phyloP scores from a whole-genome alignment of 64 coral and sea anemone genomes.

The Actinia tenebrosa region DNA sequence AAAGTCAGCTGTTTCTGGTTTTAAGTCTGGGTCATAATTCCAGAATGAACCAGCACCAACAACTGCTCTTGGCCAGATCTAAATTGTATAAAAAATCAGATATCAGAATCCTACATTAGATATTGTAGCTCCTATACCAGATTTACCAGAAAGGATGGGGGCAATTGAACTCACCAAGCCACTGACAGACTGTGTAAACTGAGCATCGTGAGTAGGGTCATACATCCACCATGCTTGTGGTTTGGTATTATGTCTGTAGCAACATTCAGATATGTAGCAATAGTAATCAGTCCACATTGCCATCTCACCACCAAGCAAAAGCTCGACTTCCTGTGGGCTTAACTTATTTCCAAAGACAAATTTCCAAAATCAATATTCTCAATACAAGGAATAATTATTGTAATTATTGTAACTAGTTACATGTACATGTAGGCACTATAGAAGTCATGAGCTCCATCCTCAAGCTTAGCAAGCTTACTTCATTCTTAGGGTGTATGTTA shows the following conservation, averaged over 20 bases:
- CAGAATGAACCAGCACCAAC: conserved; percentile 86
- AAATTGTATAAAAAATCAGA: background rate
- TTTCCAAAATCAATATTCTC: no score
- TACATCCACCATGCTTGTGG: conserved; percentile 79
- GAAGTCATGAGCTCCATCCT: no score
- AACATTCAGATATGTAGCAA: conserved; percentile 62
- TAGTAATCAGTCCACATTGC: conserved; percentile 75
- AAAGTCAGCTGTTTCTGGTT: conserved; percentile 49
- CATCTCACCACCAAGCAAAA: conserved; percentile 76
- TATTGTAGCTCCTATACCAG: no score
- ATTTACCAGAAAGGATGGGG: no score
- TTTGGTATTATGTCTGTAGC: background rate
- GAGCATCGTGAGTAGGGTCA: conserved; percentile 51
- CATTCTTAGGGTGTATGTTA: no score
- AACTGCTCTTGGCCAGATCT: conserved; percentile 74
- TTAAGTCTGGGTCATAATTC: conserved; percentile 47
- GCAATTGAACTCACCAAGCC: conserved; percentile 41
- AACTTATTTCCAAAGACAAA: conserved; percentile 20
- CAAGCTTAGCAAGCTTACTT: no score
- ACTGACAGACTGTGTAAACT: conserved; percentile 69
- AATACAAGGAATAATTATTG: no score
- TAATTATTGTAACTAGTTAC: no score
- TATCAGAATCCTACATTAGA: no score
- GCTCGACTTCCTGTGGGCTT: conserved; percentile 41
- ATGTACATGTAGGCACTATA: no score